phyloP scores from a whole-genome alignment of 2,113 vertebrate species.

The Dascyllus trimaculatus region DNA sequence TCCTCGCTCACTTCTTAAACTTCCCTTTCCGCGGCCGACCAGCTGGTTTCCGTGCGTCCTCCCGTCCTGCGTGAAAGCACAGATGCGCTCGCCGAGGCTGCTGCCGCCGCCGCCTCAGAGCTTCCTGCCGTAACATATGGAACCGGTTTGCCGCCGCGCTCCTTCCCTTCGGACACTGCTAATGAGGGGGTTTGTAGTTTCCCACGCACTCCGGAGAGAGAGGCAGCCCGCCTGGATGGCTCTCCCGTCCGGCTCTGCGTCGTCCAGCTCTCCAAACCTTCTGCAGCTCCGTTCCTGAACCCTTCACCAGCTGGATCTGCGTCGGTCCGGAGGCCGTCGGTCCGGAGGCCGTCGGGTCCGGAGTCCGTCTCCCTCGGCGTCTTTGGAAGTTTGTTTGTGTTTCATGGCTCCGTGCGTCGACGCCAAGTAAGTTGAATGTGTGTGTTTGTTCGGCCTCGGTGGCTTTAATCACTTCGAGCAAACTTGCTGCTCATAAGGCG shows the following conservation, averaged over 20 bases:
- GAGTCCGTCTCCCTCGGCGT: conserved; percentile 13
- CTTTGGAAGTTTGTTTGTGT: conserved; percentile 62
- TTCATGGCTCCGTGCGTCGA: conserved; percentile 30
- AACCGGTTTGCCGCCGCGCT: conserved; percentile 51
- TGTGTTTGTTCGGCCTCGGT: too few species aligned
- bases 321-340: too few species aligned
- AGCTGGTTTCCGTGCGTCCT: not conserved
- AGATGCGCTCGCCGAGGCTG: conserved; percentile 44
- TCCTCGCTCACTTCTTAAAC: too few species aligned
- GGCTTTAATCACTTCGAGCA: too few species aligned
- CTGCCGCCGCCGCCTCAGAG: conserved; percentile 57
- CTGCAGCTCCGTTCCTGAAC: conserved; percentile 19
- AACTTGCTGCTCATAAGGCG: conserved; percentile 36
- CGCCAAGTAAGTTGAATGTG: conserved; percentile 44
- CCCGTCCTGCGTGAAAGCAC: not conserved
- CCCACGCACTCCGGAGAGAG: conserved; percentile 18
- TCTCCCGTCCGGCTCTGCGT: too few species aligned
- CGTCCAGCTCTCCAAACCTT: too few species aligned
- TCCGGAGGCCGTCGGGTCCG: too few species aligned
- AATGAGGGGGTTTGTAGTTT: conserved; percentile 67
- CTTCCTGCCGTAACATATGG: conserved; percentile 73
- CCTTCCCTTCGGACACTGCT: conserved; percentile 68
- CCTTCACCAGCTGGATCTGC: too few species aligned
- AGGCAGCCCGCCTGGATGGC: conserved; percentile 4
- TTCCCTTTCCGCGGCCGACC: not conserved